Percentiles rank a stretch among this genome's conserved stretches.
Evolutionary conservation across 2,888 invertebrate genomes (phyloP).

Genomic region (Lithosia quadra): DNA sequence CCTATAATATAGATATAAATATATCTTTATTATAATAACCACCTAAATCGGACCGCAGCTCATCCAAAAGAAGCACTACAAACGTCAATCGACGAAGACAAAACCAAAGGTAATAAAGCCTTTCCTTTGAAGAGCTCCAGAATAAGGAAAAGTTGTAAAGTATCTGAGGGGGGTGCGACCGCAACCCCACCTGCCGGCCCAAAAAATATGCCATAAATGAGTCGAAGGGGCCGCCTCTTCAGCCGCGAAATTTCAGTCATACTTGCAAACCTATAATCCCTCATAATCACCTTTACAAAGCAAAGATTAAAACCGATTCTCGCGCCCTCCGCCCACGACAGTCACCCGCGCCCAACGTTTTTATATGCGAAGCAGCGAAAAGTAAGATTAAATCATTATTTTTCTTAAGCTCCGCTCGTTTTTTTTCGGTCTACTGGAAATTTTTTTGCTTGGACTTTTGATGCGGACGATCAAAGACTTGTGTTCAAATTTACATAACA

Average conservation of each 20-base stretch:
- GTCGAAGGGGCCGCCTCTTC: conserved; percentile 74
- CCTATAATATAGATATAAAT: conserved; percentile 18
- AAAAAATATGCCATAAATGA: conserved; percentile 84
- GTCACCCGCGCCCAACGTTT: conserved; percentile 69
- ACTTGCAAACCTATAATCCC: conserved; percentile 88
- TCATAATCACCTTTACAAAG: conserved; percentile 88
- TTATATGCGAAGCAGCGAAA: conserved; percentile 86
- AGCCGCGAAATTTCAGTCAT: conserved; percentile 85
- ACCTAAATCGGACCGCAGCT: conserved; percentile 61
- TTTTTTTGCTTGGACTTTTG: conserved; percentile 85
- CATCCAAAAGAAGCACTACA: conserved; percentile 64
- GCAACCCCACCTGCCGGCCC: conserved; percentile 79
- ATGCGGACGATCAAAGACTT: conserved; percentile 87
- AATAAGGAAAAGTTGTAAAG: conserved; percentile 83
- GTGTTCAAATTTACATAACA: conserved; percentile 87
- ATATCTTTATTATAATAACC: conserved; percentile 26
- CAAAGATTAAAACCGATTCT: conserved; percentile 88
- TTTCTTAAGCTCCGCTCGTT: conserved; percentile 86
- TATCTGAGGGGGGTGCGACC: conserved; percentile 71
- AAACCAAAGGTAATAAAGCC: conserved; percentile 79
- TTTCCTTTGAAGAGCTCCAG: conserved; percentile 80
- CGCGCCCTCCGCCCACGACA: conserved; percentile 69
- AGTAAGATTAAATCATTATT: conserved; percentile 88
- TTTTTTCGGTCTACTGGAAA: conserved; percentile 80
- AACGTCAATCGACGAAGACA: conserved; percentile 65